Evolutionary conservation across 2,113 vertebrate genomes (phyloP), one percentile per base, ranked within the genome.

Genomic region (Perca fluviatilis): DNA sequence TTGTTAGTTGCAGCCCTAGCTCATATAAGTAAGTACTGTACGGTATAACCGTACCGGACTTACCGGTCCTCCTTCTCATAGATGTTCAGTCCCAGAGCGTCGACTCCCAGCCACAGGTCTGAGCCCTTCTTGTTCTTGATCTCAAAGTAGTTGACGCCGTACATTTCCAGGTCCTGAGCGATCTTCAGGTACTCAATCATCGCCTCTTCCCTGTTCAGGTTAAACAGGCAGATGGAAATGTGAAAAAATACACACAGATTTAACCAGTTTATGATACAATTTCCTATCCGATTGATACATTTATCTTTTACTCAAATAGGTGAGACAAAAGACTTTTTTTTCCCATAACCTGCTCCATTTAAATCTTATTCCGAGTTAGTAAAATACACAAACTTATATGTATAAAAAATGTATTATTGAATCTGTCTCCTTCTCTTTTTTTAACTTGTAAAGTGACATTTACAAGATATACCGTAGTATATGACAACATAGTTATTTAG

Each of bases 51-150:
- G 40, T 11, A 43, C 40, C 2, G 40, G 36, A 25, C 73, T 96
- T 90, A 99, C 98, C 93, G 98, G 91, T 99, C 97, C 0, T 97
- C 95, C 71, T 97, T 98, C 68, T 95, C 98, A 58, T 99, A 99
- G 92, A 99, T 98, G 88, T 99, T 99, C 19, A 99, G 94, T 19
- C 98, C 98, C 63, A 99, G 95, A 16, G 98, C 96, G 88, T 99
- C 98, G 0, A 99, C 98, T 0, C 98, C 98, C 62, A 99, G 91
- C 97, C 97, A 98, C 66, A 99, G 95, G 18, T 99, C 98, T 15
- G 98, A 98, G 83, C 96, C 96, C 90, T 99, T 99, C 92, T 98
- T 98, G 88, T 99, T 99, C 94, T 99, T 99, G 90, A 99, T 99
- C 88, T 99, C 98, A 74, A 99, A 99, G 88, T 97, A 99, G 94